Evolutionary conservation across 2,888 invertebrate species (phyloP).

Genomic region (Hypolimnas misippus): DNA sequence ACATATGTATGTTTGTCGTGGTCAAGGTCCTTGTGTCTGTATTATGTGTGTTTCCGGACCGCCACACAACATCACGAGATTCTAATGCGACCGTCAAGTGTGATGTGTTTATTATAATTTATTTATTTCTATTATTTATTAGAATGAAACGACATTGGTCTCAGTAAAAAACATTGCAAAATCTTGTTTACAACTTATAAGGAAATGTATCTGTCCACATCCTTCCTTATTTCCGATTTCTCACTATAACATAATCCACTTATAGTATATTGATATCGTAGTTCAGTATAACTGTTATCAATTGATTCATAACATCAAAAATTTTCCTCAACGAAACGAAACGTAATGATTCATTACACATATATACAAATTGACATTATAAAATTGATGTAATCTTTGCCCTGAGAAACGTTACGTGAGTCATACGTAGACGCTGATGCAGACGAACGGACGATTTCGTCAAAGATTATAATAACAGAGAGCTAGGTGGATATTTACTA

Average conservation of each 20-base stretch:
- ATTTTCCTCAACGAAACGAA: constrained; percentile 30
- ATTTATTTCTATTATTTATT: too few species aligned
- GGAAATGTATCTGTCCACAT: constrained; percentile 8
- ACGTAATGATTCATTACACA: constrained; percentile 23
- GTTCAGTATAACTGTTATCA: constrained; percentile 18
- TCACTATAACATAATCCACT: neutral
- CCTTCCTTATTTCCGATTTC: constrained; percentile 29
- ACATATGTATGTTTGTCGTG: too few species aligned
- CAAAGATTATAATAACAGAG: constrained; percentile 41
- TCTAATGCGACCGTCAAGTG: too few species aligned
- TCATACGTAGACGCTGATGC: constrained; percentile 43
- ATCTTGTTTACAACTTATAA: neutral
- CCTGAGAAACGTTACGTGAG: constrained; percentile 44
- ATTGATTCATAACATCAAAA: constrained; percentile 23
- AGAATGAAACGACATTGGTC: neutral
- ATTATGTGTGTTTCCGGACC: too few species aligned
- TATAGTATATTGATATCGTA: neutral
- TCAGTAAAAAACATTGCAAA: neutral
- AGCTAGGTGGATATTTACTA: too few species aligned
- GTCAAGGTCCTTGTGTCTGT: too few species aligned
- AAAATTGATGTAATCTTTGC: constrained; percentile 60
- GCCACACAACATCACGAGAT: too few species aligned
- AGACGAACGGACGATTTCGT: constrained; percentile 38
- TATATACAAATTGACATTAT: constrained; percentile 31
- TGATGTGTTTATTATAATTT: too few species aligned